Conservation (phyloP, 1,140 invertebrate genomes). For the Sycobia sp. region DNA sequence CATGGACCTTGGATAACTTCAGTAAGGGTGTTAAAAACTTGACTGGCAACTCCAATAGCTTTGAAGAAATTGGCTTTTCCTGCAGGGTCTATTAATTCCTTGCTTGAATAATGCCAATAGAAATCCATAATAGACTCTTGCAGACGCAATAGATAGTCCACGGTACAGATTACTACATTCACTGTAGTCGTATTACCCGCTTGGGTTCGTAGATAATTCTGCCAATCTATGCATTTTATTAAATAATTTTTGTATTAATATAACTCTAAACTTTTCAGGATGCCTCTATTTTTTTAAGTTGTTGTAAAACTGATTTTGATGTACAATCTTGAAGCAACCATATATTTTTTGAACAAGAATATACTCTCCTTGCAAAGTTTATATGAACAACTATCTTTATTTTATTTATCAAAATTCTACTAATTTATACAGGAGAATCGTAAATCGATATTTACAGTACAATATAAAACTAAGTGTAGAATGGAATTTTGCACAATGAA, state of each 20-base stretch:
- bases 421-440: too few species aligned
- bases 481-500: too few species aligned
- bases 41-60: conserved; percentile 95
- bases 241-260: background rate
- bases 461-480: too few species aligned
- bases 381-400: background rate
- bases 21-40: conserved; percentile 99
- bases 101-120: conserved; percentile 99
- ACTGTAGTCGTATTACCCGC: conserved; percentile 99
- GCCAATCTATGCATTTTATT: conserved; percentile 99
- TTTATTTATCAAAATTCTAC: background rate
- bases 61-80: conserved; percentile 97
- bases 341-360: too few species aligned
- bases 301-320: conserved; percentile 19
- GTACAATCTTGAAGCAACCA: too few species aligned
- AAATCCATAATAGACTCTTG: conserved; percentile 99
- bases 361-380: too few species aligned
- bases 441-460: too few species aligned
- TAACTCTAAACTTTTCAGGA: too few species aligned
- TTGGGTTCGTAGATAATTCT: conserved; percentile 98
- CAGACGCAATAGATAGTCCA: conserved; percentile 95
- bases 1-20: conserved; percentile 99
- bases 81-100: conserved; percentile 95
- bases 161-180: conserved; percentile 98
- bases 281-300: background rate